These are phyloP conservation scores for Eulemur rufifrons DNA, from an alignment of 2,113 vertebrate species.

Conservation along the genomic window DNA sequence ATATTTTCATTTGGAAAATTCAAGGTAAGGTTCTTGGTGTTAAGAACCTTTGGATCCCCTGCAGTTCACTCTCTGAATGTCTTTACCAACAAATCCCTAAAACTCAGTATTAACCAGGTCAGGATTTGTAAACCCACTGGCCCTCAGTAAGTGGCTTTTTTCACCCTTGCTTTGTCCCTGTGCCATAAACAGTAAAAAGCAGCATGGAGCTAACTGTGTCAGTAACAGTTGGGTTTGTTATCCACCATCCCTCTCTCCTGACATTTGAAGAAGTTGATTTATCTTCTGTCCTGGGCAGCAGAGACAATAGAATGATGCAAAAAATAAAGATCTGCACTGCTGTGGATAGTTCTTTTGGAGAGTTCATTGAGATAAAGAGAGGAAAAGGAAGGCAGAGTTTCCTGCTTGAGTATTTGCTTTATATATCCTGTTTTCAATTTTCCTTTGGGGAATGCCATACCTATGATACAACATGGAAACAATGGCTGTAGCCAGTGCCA, in stretches of 20 bases:
- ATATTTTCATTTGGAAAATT: slow-evolving; percentile 37
- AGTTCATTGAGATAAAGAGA: background rate
- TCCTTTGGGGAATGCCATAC: background rate
- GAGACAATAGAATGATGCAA: background rate
- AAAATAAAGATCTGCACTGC: background rate
- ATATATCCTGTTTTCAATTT: background rate
- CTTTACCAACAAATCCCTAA: background rate
- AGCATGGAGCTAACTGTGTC: background rate
- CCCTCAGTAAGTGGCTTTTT: background rate
- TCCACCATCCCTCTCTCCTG: background rate
- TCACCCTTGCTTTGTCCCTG: background rate
- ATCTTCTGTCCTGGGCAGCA: background rate
- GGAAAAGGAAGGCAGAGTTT: background rate
- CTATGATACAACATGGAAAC: background rate
- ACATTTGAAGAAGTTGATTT: background rate
- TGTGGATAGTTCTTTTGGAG: background rate
- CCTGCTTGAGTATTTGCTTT: background rate
- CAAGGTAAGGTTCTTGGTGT: background rate
- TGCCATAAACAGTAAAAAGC: background rate
- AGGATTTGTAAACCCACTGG: background rate
- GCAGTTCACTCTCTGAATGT: background rate
- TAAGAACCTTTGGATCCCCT: background rate
- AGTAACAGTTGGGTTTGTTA: background rate
- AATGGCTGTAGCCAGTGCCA: background rate
- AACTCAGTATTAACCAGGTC: background rate